A percentile compares a stretch with the other conserved stretches of the same genome.
Evolutionary conservation across 2,888 invertebrate species (phyloP).

Genomic region (Ophion ellenae): DNA sequence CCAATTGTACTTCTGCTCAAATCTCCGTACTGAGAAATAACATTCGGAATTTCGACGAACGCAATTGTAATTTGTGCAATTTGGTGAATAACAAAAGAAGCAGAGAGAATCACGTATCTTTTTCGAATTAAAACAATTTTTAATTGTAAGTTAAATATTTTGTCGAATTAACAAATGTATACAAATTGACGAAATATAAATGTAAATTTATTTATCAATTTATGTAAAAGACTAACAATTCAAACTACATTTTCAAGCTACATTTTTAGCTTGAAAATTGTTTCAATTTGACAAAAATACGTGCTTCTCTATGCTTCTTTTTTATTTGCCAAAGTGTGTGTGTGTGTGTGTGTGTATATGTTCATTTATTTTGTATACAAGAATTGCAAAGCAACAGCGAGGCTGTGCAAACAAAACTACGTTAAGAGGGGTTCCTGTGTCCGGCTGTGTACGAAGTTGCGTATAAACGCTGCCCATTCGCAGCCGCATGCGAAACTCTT

Average conservation of each 20-base stretch:
- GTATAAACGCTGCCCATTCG: background rate
- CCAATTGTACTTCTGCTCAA: background rate
- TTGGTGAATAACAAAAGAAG: too few species aligned
- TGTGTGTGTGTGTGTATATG: background rate
- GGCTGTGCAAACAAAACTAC: background rate
- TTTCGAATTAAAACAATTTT: too few species aligned
- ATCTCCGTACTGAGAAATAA: background rate
- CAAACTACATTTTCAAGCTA: too few species aligned
- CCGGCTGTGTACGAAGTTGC: background rate
- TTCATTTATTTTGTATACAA: constrained; percentile 10
- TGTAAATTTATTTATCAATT: too few species aligned
- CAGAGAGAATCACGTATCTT: too few species aligned
- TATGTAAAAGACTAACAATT: too few species aligned
- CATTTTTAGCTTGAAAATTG: too few species aligned
- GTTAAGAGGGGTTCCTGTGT: background rate
- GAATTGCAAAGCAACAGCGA: constrained; percentile 11
- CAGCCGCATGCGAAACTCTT: constrained; percentile 6
- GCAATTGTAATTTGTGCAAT: background rate
- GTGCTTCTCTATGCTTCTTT: background rate
- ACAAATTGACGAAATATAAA: too few species aligned
- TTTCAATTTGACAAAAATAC: too few species aligned
- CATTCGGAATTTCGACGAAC: background rate
- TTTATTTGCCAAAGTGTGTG: background rate
- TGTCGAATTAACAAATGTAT: too few species aligned
- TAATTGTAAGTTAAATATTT: too few species aligned